Percentiles rank a stretch among this genome's conserved stretches.
Evolutionary conservation across 2,113 vertebrate species (phyloP).

Genomic region (Alouatta palliata): DNA sequence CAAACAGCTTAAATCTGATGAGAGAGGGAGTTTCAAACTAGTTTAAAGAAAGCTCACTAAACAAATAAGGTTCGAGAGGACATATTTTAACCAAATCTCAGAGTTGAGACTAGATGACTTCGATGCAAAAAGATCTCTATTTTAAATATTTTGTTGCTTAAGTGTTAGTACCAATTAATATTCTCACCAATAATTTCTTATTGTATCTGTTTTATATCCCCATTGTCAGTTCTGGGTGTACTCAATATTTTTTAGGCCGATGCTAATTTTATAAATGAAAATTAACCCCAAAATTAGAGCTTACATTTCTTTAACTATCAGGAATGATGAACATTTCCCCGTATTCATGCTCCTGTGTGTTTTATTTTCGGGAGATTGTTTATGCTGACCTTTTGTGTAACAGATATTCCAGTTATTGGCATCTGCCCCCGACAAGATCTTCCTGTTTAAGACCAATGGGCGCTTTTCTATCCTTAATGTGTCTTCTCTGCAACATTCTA

Average conservation of each 20-base stretch:
- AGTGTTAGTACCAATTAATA: not conserved
- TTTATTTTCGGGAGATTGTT: constrained; percentile 35
- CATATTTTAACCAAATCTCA: constrained; percentile 19
- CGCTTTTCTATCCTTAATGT: not conserved
- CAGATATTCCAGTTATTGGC: not conserved
- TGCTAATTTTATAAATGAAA: constrained; percentile 25
- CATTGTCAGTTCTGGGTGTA: not conserved
- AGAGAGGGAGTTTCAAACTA: constrained; percentile 33
- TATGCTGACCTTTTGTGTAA: not conserved
- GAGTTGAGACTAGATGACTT: not conserved
- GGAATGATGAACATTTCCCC: not conserved
- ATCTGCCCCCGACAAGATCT: not conserved
- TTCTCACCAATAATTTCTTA: not conserved
- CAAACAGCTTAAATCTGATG: not conserved
- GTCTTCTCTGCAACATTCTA: not conserved
- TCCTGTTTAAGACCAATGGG: not conserved
- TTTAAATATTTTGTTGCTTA: constrained; percentile 6
- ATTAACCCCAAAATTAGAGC: not conserved
- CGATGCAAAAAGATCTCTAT: not conserved
- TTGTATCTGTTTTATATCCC: not conserved
- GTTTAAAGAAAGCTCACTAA: not conserved
- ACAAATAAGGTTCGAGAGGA: not conserved
- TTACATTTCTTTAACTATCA: not conserved
- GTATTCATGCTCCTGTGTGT: not conserved
- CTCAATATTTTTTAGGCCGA: not conserved